Percentiles rank a stretch among this genome's conserved stretches.
Evolutionary conservation across 2,113 vertebrate species (phyloP).

Genomic region (Orycteropus afer): DNA sequence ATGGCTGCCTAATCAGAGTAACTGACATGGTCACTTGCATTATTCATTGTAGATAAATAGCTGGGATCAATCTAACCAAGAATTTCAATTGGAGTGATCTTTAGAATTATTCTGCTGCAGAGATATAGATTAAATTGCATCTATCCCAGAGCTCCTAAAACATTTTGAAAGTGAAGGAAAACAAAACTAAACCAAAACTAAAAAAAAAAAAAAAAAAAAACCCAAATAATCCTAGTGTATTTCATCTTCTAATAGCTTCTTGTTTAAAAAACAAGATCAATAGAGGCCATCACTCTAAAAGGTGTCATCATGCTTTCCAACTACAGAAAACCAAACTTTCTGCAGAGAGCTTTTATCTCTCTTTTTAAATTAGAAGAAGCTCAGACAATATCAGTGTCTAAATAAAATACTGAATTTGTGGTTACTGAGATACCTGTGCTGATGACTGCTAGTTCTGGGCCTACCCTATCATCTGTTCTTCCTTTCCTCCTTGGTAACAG

Average conservation of each 20-base stretch:
- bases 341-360: background rate
- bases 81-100: background rate
- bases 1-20: background rate
- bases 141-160: slow-evolving; percentile 1
- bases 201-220: background rate
- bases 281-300: slow-evolving; percentile 21
- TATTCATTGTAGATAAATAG: slow-evolving; percentile 38
- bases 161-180: slow-evolving; percentile 34
- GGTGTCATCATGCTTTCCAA: background rate
- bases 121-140: slow-evolving; percentile 13
- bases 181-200: slow-evolving; percentile 4
- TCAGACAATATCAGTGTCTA: background rate
- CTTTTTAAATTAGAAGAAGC: slow-evolving; percentile 63
- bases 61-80: slow-evolving; percentile 34
- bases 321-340: background rate
- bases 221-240: background rate
- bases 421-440: background rate
- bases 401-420: slow-evolving; percentile 29
- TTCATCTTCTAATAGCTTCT: slow-evolving; percentile 60
- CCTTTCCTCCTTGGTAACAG: slow-evolving; percentile 2
- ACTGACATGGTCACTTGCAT: background rate
- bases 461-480: background rate
- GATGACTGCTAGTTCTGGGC: background rate
- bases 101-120: slow-evolving; percentile 20
- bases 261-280: slow-evolving; percentile 34